Percentiles rank a stretch among this genome's conserved stretches.
Evolutionary conservation across 1,140 invertebrate genomes (phyloP).

Genomic region (Drosophila kohkoa): DNA sequence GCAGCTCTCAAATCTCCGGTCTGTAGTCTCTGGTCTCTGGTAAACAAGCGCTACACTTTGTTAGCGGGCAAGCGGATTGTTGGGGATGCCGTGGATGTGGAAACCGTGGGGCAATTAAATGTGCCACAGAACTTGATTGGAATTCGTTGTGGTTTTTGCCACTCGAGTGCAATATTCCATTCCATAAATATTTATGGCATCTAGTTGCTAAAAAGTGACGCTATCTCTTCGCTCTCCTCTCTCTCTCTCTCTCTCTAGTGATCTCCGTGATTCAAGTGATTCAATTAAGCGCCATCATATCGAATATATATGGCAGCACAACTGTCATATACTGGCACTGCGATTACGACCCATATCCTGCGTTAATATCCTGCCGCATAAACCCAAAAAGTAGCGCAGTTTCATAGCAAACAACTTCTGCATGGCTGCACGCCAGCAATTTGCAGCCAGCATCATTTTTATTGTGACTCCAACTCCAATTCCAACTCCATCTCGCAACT

Average conservation of each 20-base stretch:
- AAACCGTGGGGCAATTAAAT: conserved; percentile 61
- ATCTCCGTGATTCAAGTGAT: conserved; percentile 9
- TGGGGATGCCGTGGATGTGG: too few relatives aligned
- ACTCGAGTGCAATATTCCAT: conserved; percentile 11
- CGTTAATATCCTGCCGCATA: conserved; percentile 23
- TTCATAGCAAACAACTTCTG: conserved; percentile 35
- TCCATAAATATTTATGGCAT: conserved; percentile 57
- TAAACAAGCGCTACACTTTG: conserved; percentile 34
- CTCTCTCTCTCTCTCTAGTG: not conserved
- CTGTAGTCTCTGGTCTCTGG: not conserved
- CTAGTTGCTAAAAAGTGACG: conserved; percentile 28
- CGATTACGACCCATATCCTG: conserved; percentile 35
- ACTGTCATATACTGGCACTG: conserved; percentile 12
- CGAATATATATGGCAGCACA: not conserved
- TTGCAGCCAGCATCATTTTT: conserved; percentile 26
- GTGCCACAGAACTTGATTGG: conserved; percentile 70
- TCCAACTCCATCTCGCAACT: not conserved
- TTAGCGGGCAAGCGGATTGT: too few relatives aligned
- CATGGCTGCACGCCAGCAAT: conserved; percentile 33
- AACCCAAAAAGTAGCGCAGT: conserved; percentile 12
- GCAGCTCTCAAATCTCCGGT: conserved; percentile 47
- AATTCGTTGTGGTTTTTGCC: conserved; percentile 63
- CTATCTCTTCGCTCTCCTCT: not conserved
- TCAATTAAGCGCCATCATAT: conserved; percentile 53
- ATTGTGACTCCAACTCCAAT: not conserved